These are phyloP conservation scores for Habrosyne pyritoides DNA, from an alignment of 2,888 invertebrate genomes.

Conservation along the genomic window DNA sequence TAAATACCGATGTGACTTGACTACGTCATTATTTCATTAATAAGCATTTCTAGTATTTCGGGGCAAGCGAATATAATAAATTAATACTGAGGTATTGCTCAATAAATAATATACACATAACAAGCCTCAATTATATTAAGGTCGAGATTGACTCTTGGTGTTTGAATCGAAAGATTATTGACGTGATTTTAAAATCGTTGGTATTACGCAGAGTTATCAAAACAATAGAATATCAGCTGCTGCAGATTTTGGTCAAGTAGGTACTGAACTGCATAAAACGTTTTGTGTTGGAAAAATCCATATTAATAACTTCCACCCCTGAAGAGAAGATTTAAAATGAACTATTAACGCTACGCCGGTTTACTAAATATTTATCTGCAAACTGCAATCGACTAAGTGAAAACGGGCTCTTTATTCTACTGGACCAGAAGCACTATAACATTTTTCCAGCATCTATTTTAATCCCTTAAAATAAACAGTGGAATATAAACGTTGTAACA, in stretches of 20 bases:
- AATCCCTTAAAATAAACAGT: background rate
- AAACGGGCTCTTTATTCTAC: background rate
- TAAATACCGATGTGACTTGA: slow-evolving; percentile 52
- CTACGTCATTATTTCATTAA: background rate
- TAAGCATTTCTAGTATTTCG: slow-evolving; percentile 1
- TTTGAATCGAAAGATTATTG: slow-evolving; percentile 18
- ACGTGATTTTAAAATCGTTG: too few relatives aligned
- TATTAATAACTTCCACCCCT: too few relatives aligned
- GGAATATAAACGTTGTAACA: background rate
- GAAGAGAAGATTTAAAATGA: too few relatives aligned
- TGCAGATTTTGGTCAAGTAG: too few relatives aligned
- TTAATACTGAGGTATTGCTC: slow-evolving; percentile 48
- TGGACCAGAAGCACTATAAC: background rate
- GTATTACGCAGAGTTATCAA: too few relatives aligned
- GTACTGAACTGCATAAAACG: too few relatives aligned
- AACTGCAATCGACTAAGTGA: background rate
- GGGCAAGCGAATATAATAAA: slow-evolving; percentile 26
- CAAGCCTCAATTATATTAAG: slow-evolving; percentile 42
- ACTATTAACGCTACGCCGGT: too few relatives aligned
- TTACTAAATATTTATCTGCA: background rate
- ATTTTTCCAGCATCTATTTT: too few relatives aligned
- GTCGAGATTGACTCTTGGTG: slow-evolving; percentile 16
- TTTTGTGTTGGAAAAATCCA: too few relatives aligned
- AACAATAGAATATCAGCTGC: too few relatives aligned
- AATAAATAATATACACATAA: slow-evolving; percentile 18